Percentiles rank a stretch among this genome's conserved stretches.
These are phyloP conservation scores for Theropithecus gelada DNA, from an alignment of 2,113 vertebrate genomes.

Conservation along the genomic window DNA sequence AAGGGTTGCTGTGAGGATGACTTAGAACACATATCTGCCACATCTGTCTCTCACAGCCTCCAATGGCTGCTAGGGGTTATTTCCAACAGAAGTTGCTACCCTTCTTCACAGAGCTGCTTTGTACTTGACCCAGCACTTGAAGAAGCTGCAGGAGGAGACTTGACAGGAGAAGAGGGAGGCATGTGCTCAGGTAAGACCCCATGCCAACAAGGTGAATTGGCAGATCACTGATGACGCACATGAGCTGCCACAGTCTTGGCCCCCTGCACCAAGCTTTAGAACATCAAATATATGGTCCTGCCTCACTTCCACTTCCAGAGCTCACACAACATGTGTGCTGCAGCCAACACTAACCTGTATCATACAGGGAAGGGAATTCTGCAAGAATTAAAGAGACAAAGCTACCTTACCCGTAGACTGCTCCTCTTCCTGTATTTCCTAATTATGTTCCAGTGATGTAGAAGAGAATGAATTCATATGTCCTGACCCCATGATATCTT, in stretches of 20 bases:
- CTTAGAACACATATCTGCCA: not conserved
- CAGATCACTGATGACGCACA: rapidly evolving
- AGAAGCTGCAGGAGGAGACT: not conserved
- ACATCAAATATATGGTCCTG: not conserved
- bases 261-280: not conserved
- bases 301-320: not conserved
- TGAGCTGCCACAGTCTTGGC: not conserved
- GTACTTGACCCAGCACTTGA: not conserved
- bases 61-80: not conserved
- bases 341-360: not conserved
- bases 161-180: not conserved
- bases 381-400: not conserved
- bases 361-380: not conserved
- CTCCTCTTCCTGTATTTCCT: not conserved
- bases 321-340: not conserved
- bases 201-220: not conserved
- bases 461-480: too few species aligned
- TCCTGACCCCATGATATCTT: not conserved
- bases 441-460: not conserved
- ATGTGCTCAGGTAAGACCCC: not conserved
- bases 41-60: not conserved
- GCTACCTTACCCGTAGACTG: not conserved
- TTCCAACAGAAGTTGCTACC: not conserved
- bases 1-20: not conserved
- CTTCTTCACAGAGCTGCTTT: not conserved